These are phyloP conservation scores for Griposia aprilina DNA, from an alignment of 2,888 invertebrate species.

Conservation along the genomic window DNA sequence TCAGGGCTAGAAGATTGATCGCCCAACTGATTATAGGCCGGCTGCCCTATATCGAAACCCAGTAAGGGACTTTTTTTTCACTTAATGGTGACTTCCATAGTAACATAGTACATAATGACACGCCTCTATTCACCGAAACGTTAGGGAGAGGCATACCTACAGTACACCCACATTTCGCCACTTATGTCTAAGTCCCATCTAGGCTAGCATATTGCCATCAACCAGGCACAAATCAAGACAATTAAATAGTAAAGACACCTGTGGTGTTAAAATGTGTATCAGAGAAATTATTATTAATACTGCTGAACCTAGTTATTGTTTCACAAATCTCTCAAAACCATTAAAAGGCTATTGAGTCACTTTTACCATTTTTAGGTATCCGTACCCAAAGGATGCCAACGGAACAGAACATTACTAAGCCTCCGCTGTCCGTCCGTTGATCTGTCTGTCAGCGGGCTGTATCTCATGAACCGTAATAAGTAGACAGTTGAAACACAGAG, in stretches of 20 bases:
- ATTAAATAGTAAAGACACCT: neutral
- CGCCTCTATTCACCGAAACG: neutral
- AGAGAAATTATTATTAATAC: neutral
- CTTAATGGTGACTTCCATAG: neutral
- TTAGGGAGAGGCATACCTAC: neutral
- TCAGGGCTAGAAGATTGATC: slow-evolving; percentile 59
- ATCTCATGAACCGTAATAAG: too few relatives aligned
- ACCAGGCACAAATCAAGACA: neutral
- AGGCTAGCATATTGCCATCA: neutral
- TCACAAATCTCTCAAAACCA: neutral
- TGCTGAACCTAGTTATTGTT: neutral
- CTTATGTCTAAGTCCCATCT: neutral
- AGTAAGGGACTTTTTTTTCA: neutral
- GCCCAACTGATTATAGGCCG: slow-evolving; percentile 7
- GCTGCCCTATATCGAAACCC: neutral
- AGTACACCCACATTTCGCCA: neutral
- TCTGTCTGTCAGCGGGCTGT: too few relatives aligned
- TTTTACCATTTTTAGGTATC: neutral
- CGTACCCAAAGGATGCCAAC: too few relatives aligned
- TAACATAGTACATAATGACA: too few relatives aligned
- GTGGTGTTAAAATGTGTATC: too few relatives aligned
- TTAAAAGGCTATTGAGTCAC: neutral
- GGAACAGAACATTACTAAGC: too few relatives aligned
- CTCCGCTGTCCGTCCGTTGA: too few relatives aligned
- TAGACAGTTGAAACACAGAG: too few relatives aligned